Evolutionary conservation across 1,140 invertebrate genomes (phyloP).

Genomic region (Caligus rogercresseyi): DNA sequence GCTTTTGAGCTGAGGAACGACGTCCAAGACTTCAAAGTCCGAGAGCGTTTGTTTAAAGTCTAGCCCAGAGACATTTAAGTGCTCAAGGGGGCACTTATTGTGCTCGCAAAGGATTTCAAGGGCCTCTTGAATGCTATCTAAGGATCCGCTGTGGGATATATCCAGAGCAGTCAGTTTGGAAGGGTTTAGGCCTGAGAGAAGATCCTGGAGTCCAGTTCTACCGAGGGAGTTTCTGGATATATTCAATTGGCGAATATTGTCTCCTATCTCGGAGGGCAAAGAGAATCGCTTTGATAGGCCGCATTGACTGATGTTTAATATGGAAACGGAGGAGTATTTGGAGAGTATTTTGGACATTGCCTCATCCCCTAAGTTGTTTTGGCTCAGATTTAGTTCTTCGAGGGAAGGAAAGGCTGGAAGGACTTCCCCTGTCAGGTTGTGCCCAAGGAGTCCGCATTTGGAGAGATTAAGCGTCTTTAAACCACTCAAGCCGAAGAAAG

Average conservation of each 20-base stretch:
- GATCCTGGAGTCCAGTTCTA: background rate
- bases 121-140: background rate
- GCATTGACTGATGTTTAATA: background rate
- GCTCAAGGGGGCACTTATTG: background rate
- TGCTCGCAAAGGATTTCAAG: background rate
- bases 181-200: background rate
- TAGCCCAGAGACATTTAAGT: background rate
- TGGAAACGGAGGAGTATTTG: background rate
- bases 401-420: background rate
- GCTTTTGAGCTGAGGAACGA: background rate
- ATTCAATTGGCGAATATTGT: background rate
- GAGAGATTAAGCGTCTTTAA: background rate
- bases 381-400: background rate
- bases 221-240: background rate
- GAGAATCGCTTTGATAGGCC: background rate
- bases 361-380: background rate
- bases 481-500: background rate
- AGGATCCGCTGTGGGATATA: background rate
- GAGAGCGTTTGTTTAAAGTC: background rate
- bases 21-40: background rate
- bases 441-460: background rate
- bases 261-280: background rate
- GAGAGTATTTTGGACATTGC: background rate
- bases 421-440: background rate
- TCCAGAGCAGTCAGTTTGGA: background rate